Conservation (phyloP, 2,113 vertebrate species). For the Rhagologus leucostigma region DNA sequence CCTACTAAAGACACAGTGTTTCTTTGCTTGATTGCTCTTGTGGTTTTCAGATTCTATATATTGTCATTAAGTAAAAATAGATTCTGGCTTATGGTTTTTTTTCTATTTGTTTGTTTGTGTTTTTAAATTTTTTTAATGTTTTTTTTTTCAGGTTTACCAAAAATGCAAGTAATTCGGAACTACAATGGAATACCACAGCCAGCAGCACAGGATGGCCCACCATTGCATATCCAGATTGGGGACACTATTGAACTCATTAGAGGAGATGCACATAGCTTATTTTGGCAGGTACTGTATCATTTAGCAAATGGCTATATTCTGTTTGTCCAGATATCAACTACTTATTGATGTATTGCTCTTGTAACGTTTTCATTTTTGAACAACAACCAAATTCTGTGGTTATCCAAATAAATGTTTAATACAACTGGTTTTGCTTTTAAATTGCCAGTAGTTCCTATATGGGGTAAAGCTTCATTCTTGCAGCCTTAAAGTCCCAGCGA, state of each 20-base stretch:
- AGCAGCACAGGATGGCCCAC: slow-evolving; percentile 73
- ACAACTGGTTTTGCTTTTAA: background rate
- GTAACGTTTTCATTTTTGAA: background rate
- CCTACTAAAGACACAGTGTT: background rate
- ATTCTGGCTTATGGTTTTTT: background rate
- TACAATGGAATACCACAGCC: slow-evolving; percentile 86
- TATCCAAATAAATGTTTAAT: background rate
- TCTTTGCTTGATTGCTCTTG: background rate
- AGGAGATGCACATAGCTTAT: slow-evolving; percentile 87
- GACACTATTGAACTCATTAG: slow-evolving; percentile 88
- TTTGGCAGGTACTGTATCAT: slow-evolving; percentile 88
- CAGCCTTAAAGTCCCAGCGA: background rate
- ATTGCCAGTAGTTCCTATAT: background rate
- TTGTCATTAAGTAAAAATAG: background rate
- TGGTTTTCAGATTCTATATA: background rate
- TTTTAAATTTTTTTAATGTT: background rate
- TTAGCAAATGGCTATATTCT: background rate
- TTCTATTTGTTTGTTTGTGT: background rate
- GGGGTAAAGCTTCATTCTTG: background rate
- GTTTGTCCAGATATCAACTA: background rate
- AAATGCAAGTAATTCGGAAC: slow-evolving; percentile 88
- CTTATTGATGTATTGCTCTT: background rate
- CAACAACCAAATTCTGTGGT: background rate
- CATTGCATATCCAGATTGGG: slow-evolving; percentile 84
- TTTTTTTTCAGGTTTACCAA: slow-evolving; percentile 82